Evolutionary conservation across 2,797 vertebrate species (phyloP).

Genomic region (Siniperca obscura): DNA sequence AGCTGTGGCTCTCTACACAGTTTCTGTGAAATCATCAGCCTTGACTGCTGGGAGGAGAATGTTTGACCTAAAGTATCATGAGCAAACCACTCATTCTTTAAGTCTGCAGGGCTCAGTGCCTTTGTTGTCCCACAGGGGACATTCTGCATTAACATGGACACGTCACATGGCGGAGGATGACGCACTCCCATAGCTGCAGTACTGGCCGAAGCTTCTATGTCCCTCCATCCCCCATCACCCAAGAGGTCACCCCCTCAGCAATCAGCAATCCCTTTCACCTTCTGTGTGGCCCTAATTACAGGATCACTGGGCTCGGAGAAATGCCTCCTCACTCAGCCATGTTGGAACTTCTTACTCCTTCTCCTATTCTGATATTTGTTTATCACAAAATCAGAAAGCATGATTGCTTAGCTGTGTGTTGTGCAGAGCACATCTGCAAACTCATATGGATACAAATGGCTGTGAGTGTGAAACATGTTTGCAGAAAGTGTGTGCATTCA

Average conservation of each 20-base stretch:
- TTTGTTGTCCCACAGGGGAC: slow-evolving; percentile 41
- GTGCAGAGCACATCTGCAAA: background rate
- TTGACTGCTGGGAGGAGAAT: slow-evolving; percentile 41
- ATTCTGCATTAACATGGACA: slow-evolving; percentile 64
- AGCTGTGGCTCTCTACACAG: slow-evolving; percentile 49
- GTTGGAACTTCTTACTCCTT: slow-evolving; percentile 9
- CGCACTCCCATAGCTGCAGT: slow-evolving; percentile 52
- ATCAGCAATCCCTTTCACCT: slow-evolving; percentile 73
- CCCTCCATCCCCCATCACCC: slow-evolving; percentile 32
- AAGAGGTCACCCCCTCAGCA: slow-evolving; percentile 51
- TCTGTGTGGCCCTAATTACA: slow-evolving; percentile 72
- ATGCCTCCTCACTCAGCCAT: slow-evolving; percentile 39
- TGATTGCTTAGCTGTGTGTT: slow-evolving; percentile 23
- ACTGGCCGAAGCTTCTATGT: slow-evolving; percentile 37
- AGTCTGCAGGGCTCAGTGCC: slow-evolving; percentile 36
- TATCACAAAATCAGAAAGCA: slow-evolving; percentile 31
- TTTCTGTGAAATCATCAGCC: slow-evolving; percentile 64
- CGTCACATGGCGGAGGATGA: slow-evolving; percentile 68
- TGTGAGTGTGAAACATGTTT: slow-evolving; percentile 33
- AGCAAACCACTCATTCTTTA: slow-evolving; percentile 57
- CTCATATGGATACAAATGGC: background rate
- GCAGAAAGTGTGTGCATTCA: slow-evolving; percentile 25
- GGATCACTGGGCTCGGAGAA: slow-evolving; percentile 57
- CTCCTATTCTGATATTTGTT: slow-evolving; percentile 46
- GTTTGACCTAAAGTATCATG: slow-evolving; percentile 65